Base-by-base conservation (phyloP, 2,113 vertebrate genomes). In the Indicator maculatus region DNA sequence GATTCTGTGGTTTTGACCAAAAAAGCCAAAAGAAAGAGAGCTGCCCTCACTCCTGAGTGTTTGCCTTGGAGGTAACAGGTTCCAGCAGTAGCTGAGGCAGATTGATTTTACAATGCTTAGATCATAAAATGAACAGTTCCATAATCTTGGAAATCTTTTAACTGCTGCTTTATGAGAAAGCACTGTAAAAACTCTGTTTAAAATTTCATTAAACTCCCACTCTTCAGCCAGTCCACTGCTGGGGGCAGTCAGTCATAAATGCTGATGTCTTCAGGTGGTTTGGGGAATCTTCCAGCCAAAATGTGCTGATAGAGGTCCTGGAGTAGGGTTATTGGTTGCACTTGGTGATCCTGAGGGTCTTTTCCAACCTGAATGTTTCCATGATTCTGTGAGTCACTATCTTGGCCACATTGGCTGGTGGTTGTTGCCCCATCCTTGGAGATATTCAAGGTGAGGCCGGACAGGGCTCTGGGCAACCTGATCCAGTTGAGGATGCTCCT, bases 161-260 rank as follows among this genome's bases (percentile, higher is more conserved):
- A 79, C 69, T 81, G 45, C 75, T 83, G 84, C 79, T 92, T 96
- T 95, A 53, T 70, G 83, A 85, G 75, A 95, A 90, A 77, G 36
- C 11, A 1, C 89, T 27, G 4, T 93, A 83, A 93, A 94, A 93
- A 70, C 86, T 75, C 5, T n/a, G 36, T 93, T 60, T 89, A 83
- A 81, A 17, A 83, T 90, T 52, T 74, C 64, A 24, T 83, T 47
- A 38, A 92, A 75, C 17, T 6, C 52, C 18, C 21, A 50, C 2
- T 90, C 96, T 95, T 82, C 10, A 28, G 81, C 72, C 81, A 64
- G 80, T 74, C 38, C 16, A 5, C 60, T 77, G 33, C 78, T 45
- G 87, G 79, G 63, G 56, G 75, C 89, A 73, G 84, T 88, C 58
- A 84, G 21, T 53, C 80, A n/a, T 86, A 84, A 89, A 38, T 59